Evolutionary conservation across 1,140 invertebrate genomes (phyloP).

Genomic region (Diabrotica undecimpunctata): DNA sequence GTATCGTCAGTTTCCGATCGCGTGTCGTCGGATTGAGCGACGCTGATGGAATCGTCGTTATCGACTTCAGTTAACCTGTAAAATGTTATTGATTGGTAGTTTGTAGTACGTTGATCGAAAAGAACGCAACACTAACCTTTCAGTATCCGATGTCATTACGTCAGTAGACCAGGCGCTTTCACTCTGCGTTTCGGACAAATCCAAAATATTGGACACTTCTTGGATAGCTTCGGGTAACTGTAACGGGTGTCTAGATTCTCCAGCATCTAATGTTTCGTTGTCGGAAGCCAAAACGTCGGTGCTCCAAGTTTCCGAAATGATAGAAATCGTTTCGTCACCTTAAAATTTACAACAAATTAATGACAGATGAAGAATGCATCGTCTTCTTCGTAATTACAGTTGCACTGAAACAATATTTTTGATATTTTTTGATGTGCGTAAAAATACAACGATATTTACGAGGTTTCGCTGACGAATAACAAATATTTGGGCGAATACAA

Average conservation of each 20-base stretch:
- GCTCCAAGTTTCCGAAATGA: conserved; percentile 96
- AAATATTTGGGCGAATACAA: too few relatives aligned
- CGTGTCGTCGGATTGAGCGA: conserved; percentile 69
- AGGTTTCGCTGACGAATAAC: too few relatives aligned
- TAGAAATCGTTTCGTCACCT: conserved; percentile 85
- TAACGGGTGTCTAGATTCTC: conserved; percentile 52
- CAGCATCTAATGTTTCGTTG: conserved; percentile 79
- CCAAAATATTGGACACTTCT: conserved; percentile 50
- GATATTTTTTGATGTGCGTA: too few relatives aligned
- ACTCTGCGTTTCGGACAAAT: conserved; percentile 86
- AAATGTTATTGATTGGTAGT: too few relatives aligned
- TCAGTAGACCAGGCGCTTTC: conserved; percentile 96
- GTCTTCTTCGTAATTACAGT: too few relatives aligned
- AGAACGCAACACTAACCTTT: conserved; percentile 51
- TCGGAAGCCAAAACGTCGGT: conserved; percentile 94
- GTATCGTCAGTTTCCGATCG: conserved; percentile 58
- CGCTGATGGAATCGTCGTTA: conserved; percentile 74
- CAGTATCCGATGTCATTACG: conserved; percentile 91
- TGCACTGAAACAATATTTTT: too few relatives aligned
- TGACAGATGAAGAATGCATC: too few relatives aligned
- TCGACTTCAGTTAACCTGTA: conserved; percentile 74
- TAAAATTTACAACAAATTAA: too few relatives aligned
- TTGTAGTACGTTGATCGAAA: too few relatives aligned
- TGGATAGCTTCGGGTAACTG: conserved; percentile 34
- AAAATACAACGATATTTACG: too few relatives aligned